These are phyloP conservation scores for Amphiprion ocellaris DNA, from an alignment of 2,113 vertebrate genomes.

Conservation along the genomic window DNA sequence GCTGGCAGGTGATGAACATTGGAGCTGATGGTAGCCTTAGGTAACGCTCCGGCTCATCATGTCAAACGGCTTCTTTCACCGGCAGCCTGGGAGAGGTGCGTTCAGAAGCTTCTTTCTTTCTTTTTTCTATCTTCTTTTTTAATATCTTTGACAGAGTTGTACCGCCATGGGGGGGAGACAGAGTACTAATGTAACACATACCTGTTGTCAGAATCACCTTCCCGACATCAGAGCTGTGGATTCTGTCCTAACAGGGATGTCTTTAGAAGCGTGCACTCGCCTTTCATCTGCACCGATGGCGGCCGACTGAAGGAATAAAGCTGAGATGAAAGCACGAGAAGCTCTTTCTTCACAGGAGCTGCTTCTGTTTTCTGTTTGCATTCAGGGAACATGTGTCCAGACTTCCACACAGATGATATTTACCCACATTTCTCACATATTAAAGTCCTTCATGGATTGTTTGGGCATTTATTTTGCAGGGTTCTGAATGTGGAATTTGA, in stretches of 20 bases:
- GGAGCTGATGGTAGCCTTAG: constrained; percentile 62
- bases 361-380: background rate
- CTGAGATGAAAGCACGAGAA: constrained; percentile 41
- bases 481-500: too few species aligned
- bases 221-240: background rate
- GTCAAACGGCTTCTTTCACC: constrained; percentile 22
- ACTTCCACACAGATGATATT: background rate
- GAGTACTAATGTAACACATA: constrained; percentile 42
- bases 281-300: constrained; percentile 47
- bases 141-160: constrained; percentile 25
- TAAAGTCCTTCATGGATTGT: too few species aligned
- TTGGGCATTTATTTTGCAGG: too few species aligned
- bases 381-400: constrained; percentile 2
- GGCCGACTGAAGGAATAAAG: background rate
- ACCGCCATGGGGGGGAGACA: background rate
- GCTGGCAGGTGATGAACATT: constrained; percentile 69
- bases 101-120: background rate
- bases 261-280: background rate
- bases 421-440: background rate
- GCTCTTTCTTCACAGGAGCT: constrained; percentile 26
- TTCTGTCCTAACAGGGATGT: constrained; percentile 13
- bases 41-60: constrained; percentile 57
- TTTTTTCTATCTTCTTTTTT: constrained; percentile 21
- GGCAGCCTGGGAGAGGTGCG: constrained; percentile 12
- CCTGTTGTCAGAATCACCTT: constrained; percentile 53